A percentile compares a stretch with the other conserved stretches of the same genome.
Conservation (phyloP, 2,797 vertebrate species). For the Mico argentatus region DNA sequence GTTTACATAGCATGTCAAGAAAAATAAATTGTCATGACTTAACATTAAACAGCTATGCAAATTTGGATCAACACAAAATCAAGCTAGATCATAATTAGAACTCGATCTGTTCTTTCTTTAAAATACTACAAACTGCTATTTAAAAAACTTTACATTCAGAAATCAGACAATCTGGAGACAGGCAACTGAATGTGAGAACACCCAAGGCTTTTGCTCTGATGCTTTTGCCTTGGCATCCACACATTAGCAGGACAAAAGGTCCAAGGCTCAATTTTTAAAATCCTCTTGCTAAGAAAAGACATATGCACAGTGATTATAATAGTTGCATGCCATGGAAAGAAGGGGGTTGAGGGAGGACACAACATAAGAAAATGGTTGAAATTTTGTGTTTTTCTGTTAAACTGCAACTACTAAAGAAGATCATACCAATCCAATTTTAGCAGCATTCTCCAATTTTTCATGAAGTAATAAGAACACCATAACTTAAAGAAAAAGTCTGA, state of each 20-base stretch:
- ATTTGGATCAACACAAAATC: slow-evolving; percentile 74
- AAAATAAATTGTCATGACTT: slow-evolving; percentile 66
- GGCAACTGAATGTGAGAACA: background rate
- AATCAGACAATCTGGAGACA: slow-evolving; percentile 64
- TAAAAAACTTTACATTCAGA: slow-evolving; percentile 71
- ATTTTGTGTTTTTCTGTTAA: slow-evolving; percentile 41
- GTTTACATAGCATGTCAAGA: slow-evolving; percentile 78
- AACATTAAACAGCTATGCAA: slow-evolving; percentile 73
- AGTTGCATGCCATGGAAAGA: slow-evolving; percentile 56
- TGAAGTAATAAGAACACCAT: slow-evolving; percentile 67
- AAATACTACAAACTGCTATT: slow-evolving; percentile 22
- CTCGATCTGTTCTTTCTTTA: slow-evolving; percentile 61
- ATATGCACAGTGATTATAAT: slow-evolving; percentile 66
- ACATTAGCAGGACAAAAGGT: slow-evolving; percentile 59
- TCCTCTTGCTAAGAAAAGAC: slow-evolving; percentile 56
- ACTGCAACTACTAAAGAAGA: slow-evolving; percentile 15
- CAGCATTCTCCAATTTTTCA: slow-evolving; percentile 84
- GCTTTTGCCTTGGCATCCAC: slow-evolving; percentile 62
- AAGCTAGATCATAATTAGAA: slow-evolving; percentile 66
- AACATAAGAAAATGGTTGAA: slow-evolving; percentile 40
- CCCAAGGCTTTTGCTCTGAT: slow-evolving; percentile 28
- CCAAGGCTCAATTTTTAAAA: slow-evolving; percentile 74
- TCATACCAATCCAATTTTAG: slow-evolving; percentile 76
- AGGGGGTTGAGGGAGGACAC: background rate
- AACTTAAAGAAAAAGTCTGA: slow-evolving; percentile 74